Evolutionary conservation across 2,113 vertebrate species (phyloP).

Genomic region (Sphyrna mokarran): DNA sequence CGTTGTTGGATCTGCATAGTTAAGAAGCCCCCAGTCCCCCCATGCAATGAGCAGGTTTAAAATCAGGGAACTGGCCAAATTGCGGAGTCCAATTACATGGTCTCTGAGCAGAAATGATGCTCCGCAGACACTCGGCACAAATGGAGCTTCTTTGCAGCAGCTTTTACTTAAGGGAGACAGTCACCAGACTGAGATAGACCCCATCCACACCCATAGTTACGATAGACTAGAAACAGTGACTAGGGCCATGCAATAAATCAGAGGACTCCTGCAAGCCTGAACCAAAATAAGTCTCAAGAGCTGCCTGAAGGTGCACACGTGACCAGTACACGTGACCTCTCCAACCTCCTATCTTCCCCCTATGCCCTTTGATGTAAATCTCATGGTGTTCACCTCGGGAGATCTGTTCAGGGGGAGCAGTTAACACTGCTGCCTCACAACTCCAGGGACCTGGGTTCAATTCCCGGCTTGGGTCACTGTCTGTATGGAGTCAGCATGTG

Average conservation of each 20-base stretch:
- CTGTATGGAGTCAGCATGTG: too few relatives aligned
- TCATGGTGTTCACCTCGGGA: background rate
- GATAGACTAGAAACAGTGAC: background rate
- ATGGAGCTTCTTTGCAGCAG: background rate
- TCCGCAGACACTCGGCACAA: background rate
- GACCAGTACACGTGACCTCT: background rate
- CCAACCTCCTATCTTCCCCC: background rate
- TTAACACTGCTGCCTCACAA: too few relatives aligned
- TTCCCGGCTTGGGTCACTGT: too few relatives aligned
- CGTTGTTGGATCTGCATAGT: background rate
- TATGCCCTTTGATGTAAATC: background rate
- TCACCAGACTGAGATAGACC: background rate
- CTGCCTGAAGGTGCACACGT: too few relatives aligned
- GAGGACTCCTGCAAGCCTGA: background rate
- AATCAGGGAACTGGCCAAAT: background rate
- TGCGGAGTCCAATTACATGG: background rate
- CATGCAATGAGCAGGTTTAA: background rate
- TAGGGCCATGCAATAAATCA: background rate
- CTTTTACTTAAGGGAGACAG: background rate
- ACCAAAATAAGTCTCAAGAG: too few relatives aligned
- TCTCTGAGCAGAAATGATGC: background rate
- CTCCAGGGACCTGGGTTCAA: too few relatives aligned
- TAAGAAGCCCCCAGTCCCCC: too few relatives aligned
- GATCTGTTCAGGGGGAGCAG: background rate
- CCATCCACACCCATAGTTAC: background rate